Evolutionary conservation across 2,113 vertebrate genomes (phyloP), one percentile per base, ranked within the genome.

Genomic region (Morone chrysops): DNA sequence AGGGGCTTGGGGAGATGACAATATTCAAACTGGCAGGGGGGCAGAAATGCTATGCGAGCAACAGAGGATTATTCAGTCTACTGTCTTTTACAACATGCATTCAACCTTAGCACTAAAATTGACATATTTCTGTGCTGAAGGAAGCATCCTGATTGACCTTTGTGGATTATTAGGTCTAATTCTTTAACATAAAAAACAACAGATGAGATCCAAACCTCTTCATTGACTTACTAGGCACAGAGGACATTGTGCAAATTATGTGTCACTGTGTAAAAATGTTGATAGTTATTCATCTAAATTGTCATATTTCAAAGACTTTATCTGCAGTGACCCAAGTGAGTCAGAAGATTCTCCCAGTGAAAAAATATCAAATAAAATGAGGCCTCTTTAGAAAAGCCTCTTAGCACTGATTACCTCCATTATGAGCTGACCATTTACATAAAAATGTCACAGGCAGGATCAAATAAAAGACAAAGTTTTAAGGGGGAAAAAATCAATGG

Each of bases 1-100:
- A 68, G 77, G 82, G 54, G 83, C 87, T 88, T 79, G 56, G 82
- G 85, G 82, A 81, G 88, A 88, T 61, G 81, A 75, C 74, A 70
- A 78, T 83, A 89, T 80, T 87, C 65, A 70, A 73, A 73, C 68
- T 76, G 84, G 75, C 75, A 40, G 63, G 63, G 76, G 66, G 81
- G 59, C 48, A 56, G 53, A 38, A 41, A 25, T 53, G 56, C 45
- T 43, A 17, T 51, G 20, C 0, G 1, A 4, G 75, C 13, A 20
- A 65, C 45, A 63, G 51, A 74, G 65, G 54, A 51, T 56, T 62
- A 69, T 40, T 8, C 18, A 47, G 47, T 20, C 20, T 4, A 31
- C n/a, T 45, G 12, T 47, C 31, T 38, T 80, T 47, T 31, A 36
- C 9, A 70, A 17, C 18, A 69, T 18, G 17, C 9, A 25, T 72